Evolutionary conservation across 2,113 vertebrate genomes (phyloP).

Genomic region (Psephotus haematonotus): DNA sequence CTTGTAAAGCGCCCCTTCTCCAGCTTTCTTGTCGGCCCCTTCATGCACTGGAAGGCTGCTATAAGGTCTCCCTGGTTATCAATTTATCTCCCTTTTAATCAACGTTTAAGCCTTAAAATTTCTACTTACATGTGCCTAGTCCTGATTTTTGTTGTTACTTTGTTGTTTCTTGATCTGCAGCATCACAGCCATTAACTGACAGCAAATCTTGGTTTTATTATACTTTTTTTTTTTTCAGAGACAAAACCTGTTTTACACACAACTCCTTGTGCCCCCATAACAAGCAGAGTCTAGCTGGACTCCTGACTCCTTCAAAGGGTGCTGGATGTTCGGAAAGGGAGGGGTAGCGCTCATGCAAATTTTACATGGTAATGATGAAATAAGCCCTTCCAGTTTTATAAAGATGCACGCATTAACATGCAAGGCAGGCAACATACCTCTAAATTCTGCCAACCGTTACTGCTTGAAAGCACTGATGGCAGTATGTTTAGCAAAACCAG

Average conservation of each 20-base stretch:
- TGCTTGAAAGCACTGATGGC: fast-evolving
- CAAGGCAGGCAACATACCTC: neutral
- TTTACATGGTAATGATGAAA: neutral
- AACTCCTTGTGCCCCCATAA: neutral
- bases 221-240: neutral
- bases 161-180: neutral
- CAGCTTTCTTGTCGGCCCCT: neutral
- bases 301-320: neutral
- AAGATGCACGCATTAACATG: fast-evolving
- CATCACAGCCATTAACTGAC: neutral
- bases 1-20: neutral
- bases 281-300: neutral
- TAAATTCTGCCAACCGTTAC: neutral
- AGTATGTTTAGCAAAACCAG: fast-evolving
- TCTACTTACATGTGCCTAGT: neutral
- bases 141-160: neutral
- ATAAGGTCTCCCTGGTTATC: neutral
- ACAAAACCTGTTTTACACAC: neutral
- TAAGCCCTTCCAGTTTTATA: neutral
- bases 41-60: neutral
- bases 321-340: neutral
- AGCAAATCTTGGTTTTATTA: neutral
- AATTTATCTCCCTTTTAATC: neutral
- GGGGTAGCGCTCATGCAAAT: neutral
- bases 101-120: neutral